Conservation (phyloP, 1,140 invertebrate genomes). For the Aphelenchoides fujianensis region DNA sequence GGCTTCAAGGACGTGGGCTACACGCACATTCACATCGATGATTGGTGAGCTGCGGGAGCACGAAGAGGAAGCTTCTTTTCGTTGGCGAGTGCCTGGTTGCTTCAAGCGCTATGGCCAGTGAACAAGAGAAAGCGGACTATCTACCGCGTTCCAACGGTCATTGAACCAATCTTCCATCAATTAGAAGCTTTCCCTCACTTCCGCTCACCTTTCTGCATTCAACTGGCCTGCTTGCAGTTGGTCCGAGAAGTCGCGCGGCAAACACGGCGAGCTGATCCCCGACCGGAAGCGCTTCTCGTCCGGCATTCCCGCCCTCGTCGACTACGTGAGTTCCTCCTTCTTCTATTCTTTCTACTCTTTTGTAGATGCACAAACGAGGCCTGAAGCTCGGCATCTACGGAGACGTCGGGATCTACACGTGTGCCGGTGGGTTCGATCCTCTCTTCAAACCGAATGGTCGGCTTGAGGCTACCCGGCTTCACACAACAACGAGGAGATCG, state of each 20-base stretch:
- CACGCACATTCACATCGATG: constrained; percentile 52
- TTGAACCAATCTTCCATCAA: too few species aligned
- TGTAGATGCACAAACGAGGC: constrained; percentile 87
- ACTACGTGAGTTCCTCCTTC: constrained; percentile 39
- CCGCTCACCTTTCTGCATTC: not conserved
- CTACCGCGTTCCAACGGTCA: too few species aligned
- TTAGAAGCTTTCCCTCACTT: not conserved
- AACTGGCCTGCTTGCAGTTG: not conserved
- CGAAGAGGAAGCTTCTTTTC: too few species aligned
- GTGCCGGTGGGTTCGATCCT: too few species aligned
- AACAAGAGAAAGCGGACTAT: too few species aligned
- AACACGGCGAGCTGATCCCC: constrained; percentile 30
- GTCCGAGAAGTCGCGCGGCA: constrained; percentile 23
- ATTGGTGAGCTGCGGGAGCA: too few species aligned
- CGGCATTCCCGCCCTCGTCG: constrained; percentile 34
- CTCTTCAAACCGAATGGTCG: too few species aligned
- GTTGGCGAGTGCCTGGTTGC: too few species aligned
- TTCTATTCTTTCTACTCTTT: constrained; percentile 21
- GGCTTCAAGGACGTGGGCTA: constrained; percentile 51
- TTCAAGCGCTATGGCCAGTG: too few species aligned
- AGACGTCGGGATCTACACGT: constrained; percentile 90
- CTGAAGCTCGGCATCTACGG: constrained; percentile 96
- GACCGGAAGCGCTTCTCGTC: constrained; percentile 35
- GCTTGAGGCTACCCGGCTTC: constrained; percentile 93
- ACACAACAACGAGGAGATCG: constrained; percentile 76